Conservation (phyloP, 2,888 invertebrate genomes). For the Noctua pronuba region DNA sequence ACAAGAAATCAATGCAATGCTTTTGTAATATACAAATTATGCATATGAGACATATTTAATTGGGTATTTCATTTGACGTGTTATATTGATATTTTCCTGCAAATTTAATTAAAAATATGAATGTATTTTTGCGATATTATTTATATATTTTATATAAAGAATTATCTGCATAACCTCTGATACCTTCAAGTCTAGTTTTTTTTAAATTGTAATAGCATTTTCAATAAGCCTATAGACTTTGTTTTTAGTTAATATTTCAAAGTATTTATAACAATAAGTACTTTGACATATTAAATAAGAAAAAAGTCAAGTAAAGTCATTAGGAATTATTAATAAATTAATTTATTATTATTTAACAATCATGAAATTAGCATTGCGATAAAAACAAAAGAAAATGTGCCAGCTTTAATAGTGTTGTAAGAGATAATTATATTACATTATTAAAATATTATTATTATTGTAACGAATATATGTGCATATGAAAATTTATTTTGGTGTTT, state of each 20-base stretch:
- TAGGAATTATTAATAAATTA: slow-evolving; percentile 48
- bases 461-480: slow-evolving; percentile 89
- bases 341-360: slow-evolving; percentile 60
- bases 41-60: neutral
- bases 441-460: slow-evolving; percentile 80
- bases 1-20: slow-evolving; percentile 1
- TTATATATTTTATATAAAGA: neutral
- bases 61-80: neutral
- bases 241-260: slow-evolving; percentile 34
- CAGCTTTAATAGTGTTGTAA: slow-evolving; percentile 89
- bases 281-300: neutral
- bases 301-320: slow-evolving; percentile 7
- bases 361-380: slow-evolving; percentile 78
- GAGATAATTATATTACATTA: slow-evolving; percentile 81
- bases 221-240: slow-evolving; percentile 17
- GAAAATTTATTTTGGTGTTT: slow-evolving; percentile 66
- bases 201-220: slow-evolving; percentile 8
- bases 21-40: neutral
- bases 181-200: neutral
- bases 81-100: neutral
- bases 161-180: neutral
- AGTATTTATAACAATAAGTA: slow-evolving; percentile 16
- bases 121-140: neutral
- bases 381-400: slow-evolving; percentile 83
- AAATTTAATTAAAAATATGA: neutral